Percentiles rank a stretch among this genome's conserved stretches.
Evolutionary conservation across 2,797 vertebrate genomes (phyloP).

Genomic region (Muscicapa comitata): DNA sequence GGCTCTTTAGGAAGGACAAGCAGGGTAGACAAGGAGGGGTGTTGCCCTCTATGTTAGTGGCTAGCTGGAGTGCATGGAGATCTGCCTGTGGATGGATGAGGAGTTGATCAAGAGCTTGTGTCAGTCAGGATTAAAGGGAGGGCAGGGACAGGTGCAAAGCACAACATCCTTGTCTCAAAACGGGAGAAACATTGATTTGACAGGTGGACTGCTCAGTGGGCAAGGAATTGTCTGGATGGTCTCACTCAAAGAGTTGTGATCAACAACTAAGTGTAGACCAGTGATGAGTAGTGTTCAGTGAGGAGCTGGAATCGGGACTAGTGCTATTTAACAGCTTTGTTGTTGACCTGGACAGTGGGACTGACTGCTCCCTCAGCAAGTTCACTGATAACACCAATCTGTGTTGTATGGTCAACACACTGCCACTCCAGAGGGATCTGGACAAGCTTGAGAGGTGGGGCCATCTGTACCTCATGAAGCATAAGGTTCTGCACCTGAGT

Average conservation of each 20-base stretch:
- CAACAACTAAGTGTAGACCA: not conserved
- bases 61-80: not conserved
- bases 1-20: not conserved
- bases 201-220: not conserved
- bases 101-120: not conserved
- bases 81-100: not conserved
- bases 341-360: not conserved
- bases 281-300: not conserved
- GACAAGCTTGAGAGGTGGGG: not conserved
- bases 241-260: rapidly evolving
- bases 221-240: not conserved
- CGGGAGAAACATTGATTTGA: not conserved
- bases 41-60: not conserved
- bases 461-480: not conserved
- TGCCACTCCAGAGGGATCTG: not conserved
- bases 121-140: not conserved
- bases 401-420: not conserved
- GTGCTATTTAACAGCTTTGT: not conserved
- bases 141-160: not conserved
- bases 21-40: not conserved
- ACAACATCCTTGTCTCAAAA: not conserved
- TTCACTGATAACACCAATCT: not conserved
- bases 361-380: not conserved
- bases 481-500: not conserved
- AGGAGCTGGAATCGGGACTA: no score